A percentile compares a stretch with the other conserved stretches of the same genome.
phyloP scores from a whole-genome alignment of 2,888 invertebrate species.

The Polydrusus tereticollis region DNA sequence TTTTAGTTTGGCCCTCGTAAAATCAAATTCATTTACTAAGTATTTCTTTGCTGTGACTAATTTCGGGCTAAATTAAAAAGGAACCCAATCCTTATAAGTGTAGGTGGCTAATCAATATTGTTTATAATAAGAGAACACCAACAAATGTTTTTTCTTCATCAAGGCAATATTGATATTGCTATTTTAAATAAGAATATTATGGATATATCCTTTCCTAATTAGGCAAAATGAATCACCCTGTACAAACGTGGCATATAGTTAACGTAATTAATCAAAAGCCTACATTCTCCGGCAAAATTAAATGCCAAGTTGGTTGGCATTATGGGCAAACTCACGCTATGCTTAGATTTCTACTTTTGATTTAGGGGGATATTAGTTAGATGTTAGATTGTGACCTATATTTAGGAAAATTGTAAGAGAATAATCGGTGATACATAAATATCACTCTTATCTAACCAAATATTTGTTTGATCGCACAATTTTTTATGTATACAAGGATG shows the following conservation, averaged over 20 bases:
- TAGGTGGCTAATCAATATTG: too few relatives aligned
- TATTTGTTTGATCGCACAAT: too few relatives aligned
- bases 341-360: constrained; percentile 26
- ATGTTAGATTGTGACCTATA: neutral
- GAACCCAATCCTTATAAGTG: too few relatives aligned
- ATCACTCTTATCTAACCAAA: too few relatives aligned
- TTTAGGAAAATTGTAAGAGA: neutral
- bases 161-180: neutral
- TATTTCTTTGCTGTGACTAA: too few relatives aligned
- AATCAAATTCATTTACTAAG: too few relatives aligned
- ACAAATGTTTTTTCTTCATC: too few relatives aligned
- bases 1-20: too few relatives aligned
- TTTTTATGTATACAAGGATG: too few relatives aligned
- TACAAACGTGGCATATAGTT: constrained; percentile 3
- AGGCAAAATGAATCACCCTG: constrained; percentile 22
- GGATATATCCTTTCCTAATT: neutral
- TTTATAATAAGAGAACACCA: too few relatives aligned
- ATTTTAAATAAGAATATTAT: neutral
- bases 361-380: neutral
- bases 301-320: constrained; percentile 34
- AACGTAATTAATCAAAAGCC: constrained; percentile 28
- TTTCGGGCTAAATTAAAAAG: too few relatives aligned
- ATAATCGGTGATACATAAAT: too few relatives aligned
- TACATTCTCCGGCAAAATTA: constrained; percentile 15
- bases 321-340: constrained; percentile 23